Conservation (phyloP, 2,888 invertebrate genomes). For the Drosophila nr. medialis region DNA sequence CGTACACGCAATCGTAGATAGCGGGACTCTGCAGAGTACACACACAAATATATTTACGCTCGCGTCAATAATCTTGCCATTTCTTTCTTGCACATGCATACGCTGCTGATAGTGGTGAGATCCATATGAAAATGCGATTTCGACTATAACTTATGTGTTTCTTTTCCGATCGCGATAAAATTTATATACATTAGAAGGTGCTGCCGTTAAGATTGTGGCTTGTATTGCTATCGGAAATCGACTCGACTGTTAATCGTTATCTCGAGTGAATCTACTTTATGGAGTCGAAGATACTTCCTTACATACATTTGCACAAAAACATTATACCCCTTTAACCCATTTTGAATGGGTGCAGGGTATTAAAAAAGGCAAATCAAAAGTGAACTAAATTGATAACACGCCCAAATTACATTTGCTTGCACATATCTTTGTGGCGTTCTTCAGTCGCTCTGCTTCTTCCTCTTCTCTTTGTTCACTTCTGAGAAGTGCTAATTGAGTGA, state of each 20-base stretch:
- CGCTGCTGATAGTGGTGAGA: background rate
- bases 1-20: background rate
- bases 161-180: background rate
- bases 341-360: background rate
- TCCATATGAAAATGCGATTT: background rate
- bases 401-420: slow-evolving; percentile 3
- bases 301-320: background rate
- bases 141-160: background rate
- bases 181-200: background rate
- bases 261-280: background rate
- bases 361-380: slow-evolving; percentile 31
- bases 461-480: background rate
- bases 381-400: background rate
- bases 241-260: background rate
- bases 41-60: background rate
- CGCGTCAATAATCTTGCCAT: background rate
- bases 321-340: background rate
- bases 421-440: background rate
- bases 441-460: background rate
- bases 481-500: slow-evolving; percentile 7
- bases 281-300: background rate
- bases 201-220: background rate
- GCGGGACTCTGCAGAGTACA: background rate
- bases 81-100: background rate
- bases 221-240: background rate